Evolutionary conservation across 2,888 invertebrate genomes (phyloP), one percentile per base, ranked within the genome.

Genomic region (Dasypolia templi): DNA sequence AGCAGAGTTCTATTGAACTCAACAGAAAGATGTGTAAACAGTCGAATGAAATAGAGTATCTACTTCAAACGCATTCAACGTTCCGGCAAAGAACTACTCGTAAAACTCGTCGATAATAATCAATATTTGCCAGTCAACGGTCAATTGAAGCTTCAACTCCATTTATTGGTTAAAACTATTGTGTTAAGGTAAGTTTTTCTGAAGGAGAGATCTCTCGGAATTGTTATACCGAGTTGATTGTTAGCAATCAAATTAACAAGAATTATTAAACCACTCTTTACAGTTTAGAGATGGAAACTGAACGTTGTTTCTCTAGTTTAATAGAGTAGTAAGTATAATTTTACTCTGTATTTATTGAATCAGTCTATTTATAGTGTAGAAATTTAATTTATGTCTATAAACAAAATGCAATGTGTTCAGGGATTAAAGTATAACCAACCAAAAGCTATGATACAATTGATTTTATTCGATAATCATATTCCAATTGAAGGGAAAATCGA

Each of bases 381-480:
- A 46, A 29, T 39, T 17, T 35, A 53, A 22, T 26, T n/a, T 22
- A 1, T 32, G 0, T 7, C 11, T n/a, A 3, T 7, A 9, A 1
- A 12, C 5, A 1, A 17, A 17, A 17, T 39, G 11, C 4, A 14
- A 7, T 35, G 9, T 51, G 6, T 11, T 22, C 3, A 46, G 26
- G 62, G 6, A 17, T 26, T 3, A 14, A 4, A 64, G 0, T 0
- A 67, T 70, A 82, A 64, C 87, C 89, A 88, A 82, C 77, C 77
- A 71, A 73, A 55, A 61, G 11, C 42, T 85, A 89, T 90, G 90
- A 89, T 92, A 91, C 91, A 92, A 91, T 91, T 93, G 89, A 93
- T 91, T 93, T 93, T 92, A 94, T 93, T 94, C 91, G 91, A 94
- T 94, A 93, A 92, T 94, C 91, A 93, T 93, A 92, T 89, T 91